A percentile compares a stretch with the other conserved stretches of the same genome.
Evolutionary conservation across 2,113 vertebrate species (phyloP).

Genomic region (Cercocebus atys): DNA sequence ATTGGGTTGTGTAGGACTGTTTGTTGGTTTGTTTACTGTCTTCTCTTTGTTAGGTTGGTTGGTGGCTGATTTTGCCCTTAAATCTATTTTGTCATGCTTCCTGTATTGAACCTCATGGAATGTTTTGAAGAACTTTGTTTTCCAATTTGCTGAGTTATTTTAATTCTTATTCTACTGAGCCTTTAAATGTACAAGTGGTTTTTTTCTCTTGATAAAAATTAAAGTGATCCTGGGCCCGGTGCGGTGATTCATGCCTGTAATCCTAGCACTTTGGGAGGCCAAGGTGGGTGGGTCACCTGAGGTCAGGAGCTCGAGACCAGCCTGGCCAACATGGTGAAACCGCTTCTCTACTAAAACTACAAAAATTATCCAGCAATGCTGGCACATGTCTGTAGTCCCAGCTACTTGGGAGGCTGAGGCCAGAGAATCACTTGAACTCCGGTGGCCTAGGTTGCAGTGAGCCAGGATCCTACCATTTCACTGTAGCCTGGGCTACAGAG

Average conservation of each 20-base stretch:
- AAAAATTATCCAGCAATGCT: accelerated
- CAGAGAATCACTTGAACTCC: no score
- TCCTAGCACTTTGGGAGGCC: no score
- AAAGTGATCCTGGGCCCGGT: not conserved
- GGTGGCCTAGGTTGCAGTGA: no score
- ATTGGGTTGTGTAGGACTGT: not conserved
- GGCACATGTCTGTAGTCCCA: no score
- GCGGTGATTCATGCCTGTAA: no score
- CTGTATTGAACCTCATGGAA: not conserved
- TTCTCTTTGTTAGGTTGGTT: not conserved
- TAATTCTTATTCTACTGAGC: not conserved
- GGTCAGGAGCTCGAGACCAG: no score
- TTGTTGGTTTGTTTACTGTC: not conserved
- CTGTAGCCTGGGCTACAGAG: no score
- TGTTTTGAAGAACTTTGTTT: not conserved
- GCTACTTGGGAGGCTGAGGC: no score
- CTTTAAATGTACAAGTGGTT: not conserved
- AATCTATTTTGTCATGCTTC: not conserved
- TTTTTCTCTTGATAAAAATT: not conserved
- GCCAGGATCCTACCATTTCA: no score
- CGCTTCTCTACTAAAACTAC: no score
- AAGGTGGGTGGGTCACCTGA: no score
- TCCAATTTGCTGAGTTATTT: not conserved
- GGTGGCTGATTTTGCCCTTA: not conserved
- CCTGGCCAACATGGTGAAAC: no score